phyloP scores from a whole-genome alignment of 2,888 invertebrate species.

The Coelopa pilipes region DNA sequence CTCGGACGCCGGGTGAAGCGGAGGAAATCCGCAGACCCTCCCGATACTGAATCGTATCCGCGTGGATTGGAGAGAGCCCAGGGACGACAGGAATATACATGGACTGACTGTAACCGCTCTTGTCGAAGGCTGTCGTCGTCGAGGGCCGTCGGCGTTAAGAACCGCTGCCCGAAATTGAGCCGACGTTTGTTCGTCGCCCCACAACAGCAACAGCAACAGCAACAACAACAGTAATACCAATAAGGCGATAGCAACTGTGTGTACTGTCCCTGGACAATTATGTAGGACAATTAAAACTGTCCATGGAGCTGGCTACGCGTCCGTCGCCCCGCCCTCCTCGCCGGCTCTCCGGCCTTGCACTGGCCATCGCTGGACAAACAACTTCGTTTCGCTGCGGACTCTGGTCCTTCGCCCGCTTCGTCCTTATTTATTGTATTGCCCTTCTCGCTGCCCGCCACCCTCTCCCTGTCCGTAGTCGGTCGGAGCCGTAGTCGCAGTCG shows the following conservation, averaged over 20 bases:
- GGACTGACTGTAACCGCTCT: too few relatives aligned
- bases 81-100: too few relatives aligned
- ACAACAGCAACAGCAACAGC: slow-evolving; percentile 12
- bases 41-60: too few relatives aligned
- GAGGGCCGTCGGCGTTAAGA: not conserved
- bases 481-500: too few relatives aligned
- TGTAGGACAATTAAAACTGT: slow-evolving; percentile 41
- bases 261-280: slow-evolving; percentile 35
- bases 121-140: too few relatives aligned
- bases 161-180: slow-evolving; percentile 13
- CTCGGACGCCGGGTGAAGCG: too few relatives aligned
- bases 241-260: slow-evolving; percentile 12
- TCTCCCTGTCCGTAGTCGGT: too few relatives aligned
- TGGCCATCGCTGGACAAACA: not conserved
- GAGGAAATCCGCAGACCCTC: too few relatives aligned
- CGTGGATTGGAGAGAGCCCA: too few relatives aligned
- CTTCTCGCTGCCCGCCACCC: too few relatives aligned
- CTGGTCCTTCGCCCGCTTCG: slow-evolving; percentile 4
- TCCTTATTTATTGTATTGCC: slow-evolving; percentile 8
- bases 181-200: slow-evolving; percentile 1
- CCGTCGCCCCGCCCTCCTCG: not conserved
- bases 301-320: slow-evolving; percentile 26
- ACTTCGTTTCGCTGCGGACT: not conserved
- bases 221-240: slow-evolving; percentile 12
- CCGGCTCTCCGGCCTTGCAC: not conserved